phyloP scores from a whole-genome alignment of 2,888 invertebrate genomes.

The Acleris emargana region DNA sequence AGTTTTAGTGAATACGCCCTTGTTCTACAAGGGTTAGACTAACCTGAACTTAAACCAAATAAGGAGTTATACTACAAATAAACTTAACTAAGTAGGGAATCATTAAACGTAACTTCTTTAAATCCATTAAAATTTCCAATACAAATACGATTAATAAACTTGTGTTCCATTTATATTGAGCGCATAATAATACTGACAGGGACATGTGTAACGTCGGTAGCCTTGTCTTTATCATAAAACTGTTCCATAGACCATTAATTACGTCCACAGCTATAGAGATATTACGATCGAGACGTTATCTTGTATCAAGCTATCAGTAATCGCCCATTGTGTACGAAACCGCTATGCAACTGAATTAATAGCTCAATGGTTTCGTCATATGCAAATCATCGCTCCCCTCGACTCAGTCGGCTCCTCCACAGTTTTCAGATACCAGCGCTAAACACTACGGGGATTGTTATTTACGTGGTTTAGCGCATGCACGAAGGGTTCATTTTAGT shows the following conservation, averaged over 20 bases:
- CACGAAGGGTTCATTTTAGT: background rate
- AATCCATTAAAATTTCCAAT: background rate
- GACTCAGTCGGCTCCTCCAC: background rate
- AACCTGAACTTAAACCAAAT: too few species aligned
- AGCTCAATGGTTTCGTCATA: constrained; percentile 64
- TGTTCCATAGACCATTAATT: constrained; percentile 25
- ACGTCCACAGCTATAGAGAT: constrained; percentile 22
- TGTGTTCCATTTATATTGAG: background rate
- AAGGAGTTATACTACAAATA: too few species aligned
- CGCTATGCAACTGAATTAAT: constrained; percentile 48
- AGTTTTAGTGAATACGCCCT: too few species aligned
- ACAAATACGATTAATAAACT: background rate
- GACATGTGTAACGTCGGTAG: constrained; percentile 21
- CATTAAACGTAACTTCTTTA: too few species aligned
- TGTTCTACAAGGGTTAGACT: too few species aligned
- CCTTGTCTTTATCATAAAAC: constrained; percentile 27
- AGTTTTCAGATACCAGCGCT: constrained; percentile 18
- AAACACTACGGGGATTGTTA: constrained; percentile 11
- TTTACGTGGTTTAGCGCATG: constrained; percentile 10
- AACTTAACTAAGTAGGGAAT: too few species aligned
- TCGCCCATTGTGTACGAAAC: constrained; percentile 40
- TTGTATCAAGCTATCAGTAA: constrained; percentile 29
- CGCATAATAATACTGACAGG: constrained; percentile 1
- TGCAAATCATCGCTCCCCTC: constrained; percentile 55
- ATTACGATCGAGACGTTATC: constrained; percentile 32